Evolutionary conservation across 2,797 vertebrate species (phyloP).

Genomic region (Enteromius fasciolatus): DNA sequence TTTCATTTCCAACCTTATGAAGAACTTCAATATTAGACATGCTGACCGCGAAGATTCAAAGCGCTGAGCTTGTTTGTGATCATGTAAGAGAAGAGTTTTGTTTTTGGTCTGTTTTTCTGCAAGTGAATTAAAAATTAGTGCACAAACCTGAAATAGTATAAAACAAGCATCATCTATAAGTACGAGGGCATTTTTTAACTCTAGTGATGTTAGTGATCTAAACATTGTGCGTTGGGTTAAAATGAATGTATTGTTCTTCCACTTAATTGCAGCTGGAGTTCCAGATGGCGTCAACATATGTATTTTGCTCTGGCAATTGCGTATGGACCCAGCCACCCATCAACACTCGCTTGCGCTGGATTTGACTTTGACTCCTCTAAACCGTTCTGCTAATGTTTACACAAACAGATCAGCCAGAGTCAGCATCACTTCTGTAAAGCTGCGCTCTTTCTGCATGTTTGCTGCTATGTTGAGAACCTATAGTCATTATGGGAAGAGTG

Average conservation of each 20-base stretch:
- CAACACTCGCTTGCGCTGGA: constrained; percentile 27
- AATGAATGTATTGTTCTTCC: neutral
- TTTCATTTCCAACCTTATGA: constrained; percentile 2
- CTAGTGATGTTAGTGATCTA: neutral
- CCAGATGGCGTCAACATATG: constrained; percentile 52
- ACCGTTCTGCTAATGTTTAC: constrained; percentile 65
- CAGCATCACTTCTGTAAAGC: constrained; percentile 49
- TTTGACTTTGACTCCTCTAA: constrained; percentile 46
- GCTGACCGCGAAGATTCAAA: neutral
- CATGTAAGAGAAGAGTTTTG: neutral
- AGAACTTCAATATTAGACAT: constrained; percentile 3
- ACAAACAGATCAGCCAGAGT: constrained; percentile 66
- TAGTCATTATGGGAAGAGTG: constrained; percentile 15
- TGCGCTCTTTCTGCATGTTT: neutral
- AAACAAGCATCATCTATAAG: neutral
- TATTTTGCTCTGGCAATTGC: constrained; percentile 30
- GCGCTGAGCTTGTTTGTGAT: neutral
- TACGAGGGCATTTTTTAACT: neutral
- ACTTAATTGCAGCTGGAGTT: constrained; percentile 1
- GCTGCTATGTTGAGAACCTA: neutral
- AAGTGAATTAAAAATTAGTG: neutral
- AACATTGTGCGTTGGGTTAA: neutral
- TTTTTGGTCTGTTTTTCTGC: neutral
- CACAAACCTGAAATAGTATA: neutral
- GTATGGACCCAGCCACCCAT: constrained; percentile 36